phyloP scores from a whole-genome alignment of 2,113 vertebrate genomes.

The Mastomys natalensis region DNA sequence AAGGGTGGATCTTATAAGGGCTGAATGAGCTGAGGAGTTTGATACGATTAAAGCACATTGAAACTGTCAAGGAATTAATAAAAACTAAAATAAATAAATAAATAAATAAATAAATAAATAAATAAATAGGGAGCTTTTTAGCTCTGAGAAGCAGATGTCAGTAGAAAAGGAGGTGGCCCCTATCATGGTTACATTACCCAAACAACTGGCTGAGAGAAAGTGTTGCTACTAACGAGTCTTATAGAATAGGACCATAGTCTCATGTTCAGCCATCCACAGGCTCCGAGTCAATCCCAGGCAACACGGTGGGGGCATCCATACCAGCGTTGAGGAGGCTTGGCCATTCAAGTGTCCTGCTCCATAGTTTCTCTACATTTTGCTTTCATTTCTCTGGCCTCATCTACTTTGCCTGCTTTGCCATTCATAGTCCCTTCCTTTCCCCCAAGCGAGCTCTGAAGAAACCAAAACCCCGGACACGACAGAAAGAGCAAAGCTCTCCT shows the following conservation, averaged over 20 bases:
- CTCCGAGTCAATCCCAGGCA: neutral
- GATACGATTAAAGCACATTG: neutral
- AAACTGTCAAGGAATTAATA: neutral
- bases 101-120: too few species aligned
- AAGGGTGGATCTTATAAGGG: neutral
- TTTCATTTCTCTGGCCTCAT: neutral
- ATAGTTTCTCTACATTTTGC: neutral
- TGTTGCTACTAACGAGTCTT: neutral
- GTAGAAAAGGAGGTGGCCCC: neutral
- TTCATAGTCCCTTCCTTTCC: neutral
- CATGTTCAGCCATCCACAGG: neutral
- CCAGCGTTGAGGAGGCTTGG: fast-evolving
- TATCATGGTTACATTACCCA: neutral
- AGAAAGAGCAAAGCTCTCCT: neutral
- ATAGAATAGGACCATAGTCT: neutral
- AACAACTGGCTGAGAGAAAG: neutral
- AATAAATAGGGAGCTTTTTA: neutral
- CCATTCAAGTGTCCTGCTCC: neutral
- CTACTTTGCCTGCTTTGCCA: neutral
- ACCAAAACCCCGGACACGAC: neutral
- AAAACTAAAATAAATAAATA: neutral
- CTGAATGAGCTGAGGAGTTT: neutral
- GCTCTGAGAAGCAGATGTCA: neutral
- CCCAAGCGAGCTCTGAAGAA: neutral
- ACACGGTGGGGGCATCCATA: fast-evolving